Conservation (phyloP, 2,797 vertebrate species). For the Halcyon smyrnensis region DNA sequence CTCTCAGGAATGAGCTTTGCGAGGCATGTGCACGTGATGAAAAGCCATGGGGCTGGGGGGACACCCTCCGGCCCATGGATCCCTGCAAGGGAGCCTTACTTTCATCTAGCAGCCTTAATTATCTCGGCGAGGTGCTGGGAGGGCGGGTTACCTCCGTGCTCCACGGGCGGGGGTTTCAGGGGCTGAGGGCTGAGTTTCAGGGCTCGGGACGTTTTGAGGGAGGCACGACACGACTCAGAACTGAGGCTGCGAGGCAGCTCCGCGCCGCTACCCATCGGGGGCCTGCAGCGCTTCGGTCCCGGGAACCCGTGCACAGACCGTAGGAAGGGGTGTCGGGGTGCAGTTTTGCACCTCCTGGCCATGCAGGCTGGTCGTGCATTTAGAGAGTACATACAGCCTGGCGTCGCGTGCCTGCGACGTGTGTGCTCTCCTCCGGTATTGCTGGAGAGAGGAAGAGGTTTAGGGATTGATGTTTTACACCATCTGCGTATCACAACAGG, state of each 20-base stretch:
- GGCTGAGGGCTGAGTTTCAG: background rate
- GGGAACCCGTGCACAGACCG: background rate
- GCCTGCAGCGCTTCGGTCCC: background rate
- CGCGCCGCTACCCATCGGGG: background rate
- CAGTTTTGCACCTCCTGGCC: background rate
- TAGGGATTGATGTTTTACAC: background rate
- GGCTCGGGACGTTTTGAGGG: background rate
- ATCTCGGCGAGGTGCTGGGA: background rate
- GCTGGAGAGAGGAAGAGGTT: background rate
- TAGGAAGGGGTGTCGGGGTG: background rate
- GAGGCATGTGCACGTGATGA: constrained; percentile 8
- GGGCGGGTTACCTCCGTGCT: background rate
- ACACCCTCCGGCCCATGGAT: background rate
- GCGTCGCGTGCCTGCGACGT: background rate
- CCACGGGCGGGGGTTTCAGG: background rate
- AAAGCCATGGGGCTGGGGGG: background rate
- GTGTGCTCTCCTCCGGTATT: background rate
- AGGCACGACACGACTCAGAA: background rate
- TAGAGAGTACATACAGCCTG: background rate
- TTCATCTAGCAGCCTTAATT: background rate
- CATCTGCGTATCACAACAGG: background rate
- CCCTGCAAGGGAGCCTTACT: background rate
- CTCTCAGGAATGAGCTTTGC: background rate
- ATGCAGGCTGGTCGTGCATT: background rate
- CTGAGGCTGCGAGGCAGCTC: background rate